Percentiles rank a stretch among this genome's conserved stretches.
phyloP scores from a whole-genome alignment of 2,113 vertebrate species.

The Marmota monax region DNA sequence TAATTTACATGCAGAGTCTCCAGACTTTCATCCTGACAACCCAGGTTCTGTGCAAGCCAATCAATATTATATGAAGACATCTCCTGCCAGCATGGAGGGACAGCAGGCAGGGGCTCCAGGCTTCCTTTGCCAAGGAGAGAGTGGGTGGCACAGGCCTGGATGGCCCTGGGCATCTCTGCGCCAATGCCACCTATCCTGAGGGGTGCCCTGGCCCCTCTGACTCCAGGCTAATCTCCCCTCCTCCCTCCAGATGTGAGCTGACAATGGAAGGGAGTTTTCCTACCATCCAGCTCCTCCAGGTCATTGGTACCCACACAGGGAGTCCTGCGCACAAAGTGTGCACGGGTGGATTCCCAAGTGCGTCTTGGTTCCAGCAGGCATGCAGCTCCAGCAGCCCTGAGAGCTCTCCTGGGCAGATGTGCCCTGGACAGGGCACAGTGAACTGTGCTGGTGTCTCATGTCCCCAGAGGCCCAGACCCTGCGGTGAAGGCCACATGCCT shows the following conservation, averaged over 20 bases:
- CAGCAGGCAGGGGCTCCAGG: not conserved
- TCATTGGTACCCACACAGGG: rapidly evolving
- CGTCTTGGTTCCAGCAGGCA: not conserved
- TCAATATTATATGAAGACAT: conserved; percentile 73
- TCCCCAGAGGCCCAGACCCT: not conserved
- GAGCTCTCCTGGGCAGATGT: not conserved
- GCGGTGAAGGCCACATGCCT: not conserved
- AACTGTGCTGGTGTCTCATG: not conserved
- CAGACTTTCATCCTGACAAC: not conserved
- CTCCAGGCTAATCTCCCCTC: rapidly evolving
- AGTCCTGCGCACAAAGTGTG: rapidly evolving
- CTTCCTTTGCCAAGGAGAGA: not conserved
- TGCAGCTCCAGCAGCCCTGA: not conserved
- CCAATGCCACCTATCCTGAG: not conserved
- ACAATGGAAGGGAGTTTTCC: not conserved
- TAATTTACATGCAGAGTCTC: conserved; percentile 56
- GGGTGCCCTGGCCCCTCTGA: not conserved
- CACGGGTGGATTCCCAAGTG: rapidly evolving
- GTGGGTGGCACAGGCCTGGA: too few species aligned
- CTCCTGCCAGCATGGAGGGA: not conserved
- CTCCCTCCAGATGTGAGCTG: too few species aligned
- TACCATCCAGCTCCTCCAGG: rapidly evolving
- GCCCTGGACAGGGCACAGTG: not conserved
- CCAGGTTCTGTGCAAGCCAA: conserved; percentile 30
- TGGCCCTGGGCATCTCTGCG: rapidly evolving